Conservation (phyloP, 2,797 vertebrate genomes). For the Gallirallus australis region DNA sequence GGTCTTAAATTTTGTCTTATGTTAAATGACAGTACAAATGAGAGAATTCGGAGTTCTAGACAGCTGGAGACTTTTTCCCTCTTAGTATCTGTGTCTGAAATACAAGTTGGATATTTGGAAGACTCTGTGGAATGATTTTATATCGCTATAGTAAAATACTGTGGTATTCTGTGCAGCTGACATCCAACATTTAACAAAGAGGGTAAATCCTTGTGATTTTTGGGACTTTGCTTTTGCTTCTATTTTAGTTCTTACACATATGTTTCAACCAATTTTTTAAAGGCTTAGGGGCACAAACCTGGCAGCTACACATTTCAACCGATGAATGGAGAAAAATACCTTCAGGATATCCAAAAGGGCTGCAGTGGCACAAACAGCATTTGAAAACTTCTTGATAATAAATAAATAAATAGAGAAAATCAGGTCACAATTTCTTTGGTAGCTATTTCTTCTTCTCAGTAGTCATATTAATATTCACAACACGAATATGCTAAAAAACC, state of each 20-base stretch:
- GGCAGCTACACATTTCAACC: background rate
- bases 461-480: slow-evolving; percentile 57
- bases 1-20: slow-evolving; percentile 54
- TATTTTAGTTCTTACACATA: background rate
- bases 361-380: slow-evolving; percentile 17
- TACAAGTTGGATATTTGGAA: slow-evolving; percentile 54
- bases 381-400: slow-evolving; percentile 70
- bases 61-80: slow-evolving; percentile 47
- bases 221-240: background rate
- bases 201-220: background rate
- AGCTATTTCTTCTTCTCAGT: slow-evolving; percentile 59
- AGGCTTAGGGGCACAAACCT: background rate
- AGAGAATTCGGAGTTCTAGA: slow-evolving; percentile 38
- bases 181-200: slow-evolving; percentile 20
- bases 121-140: slow-evolving; percentile 49
- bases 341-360: slow-evolving; percentile 38
- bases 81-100: slow-evolving; percentile 57
- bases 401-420: slow-evolving; percentile 71
- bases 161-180: background rate
- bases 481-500: background rate
- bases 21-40: slow-evolving; percentile 56
- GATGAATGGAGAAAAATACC: slow-evolving; percentile 30
- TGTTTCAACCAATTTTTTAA: background rate
- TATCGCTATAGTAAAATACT: slow-evolving; percentile 36
- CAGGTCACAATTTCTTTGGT: slow-evolving; percentile 62